These are phyloP conservation scores for Sinelater perroti DNA, from an alignment of 2,888 invertebrate genomes.

Conservation along the genomic window DNA sequence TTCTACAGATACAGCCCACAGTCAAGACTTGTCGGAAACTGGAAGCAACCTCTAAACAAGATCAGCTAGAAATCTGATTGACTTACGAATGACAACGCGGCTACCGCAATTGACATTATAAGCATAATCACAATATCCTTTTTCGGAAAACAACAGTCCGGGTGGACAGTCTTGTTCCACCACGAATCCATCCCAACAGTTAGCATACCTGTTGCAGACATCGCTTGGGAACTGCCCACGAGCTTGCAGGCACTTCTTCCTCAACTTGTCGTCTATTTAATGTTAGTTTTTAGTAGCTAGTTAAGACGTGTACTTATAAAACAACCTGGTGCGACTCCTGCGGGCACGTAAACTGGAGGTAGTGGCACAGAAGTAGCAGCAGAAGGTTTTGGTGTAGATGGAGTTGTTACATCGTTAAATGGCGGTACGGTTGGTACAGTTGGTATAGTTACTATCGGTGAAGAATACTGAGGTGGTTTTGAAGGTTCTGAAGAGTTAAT, in stretches of 20 bases:
- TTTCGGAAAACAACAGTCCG: constrained; percentile 69
- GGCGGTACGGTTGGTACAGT: not conserved
- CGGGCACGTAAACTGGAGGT: constrained; percentile 4
- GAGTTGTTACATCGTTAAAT: not conserved
- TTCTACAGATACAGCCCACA: too few relatives aligned
- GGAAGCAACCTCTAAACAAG: too few relatives aligned
- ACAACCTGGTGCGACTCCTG: constrained; percentile 5
- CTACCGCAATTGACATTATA: constrained; percentile 70
- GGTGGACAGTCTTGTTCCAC: constrained; percentile 73
- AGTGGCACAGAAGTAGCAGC: not conserved
- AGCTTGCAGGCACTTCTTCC: constrained; percentile 59
- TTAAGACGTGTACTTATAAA: not conserved
- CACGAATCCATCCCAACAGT: constrained; percentile 77
- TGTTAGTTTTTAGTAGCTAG: not conserved
- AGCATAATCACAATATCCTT: constrained; percentile 70
- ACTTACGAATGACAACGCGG: constrained; percentile 54
- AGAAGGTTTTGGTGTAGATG: not conserved
- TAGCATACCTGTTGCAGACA: constrained; percentile 70
- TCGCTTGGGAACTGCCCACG: constrained; percentile 72
- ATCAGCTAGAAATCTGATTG: too few relatives aligned
- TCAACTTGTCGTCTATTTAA: constrained; percentile 35
- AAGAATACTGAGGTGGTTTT: constrained; percentile 5
- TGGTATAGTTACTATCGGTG: not conserved
- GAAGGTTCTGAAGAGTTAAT: not conserved
- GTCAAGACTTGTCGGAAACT: too few relatives aligned